phyloP scores from a whole-genome alignment of 2,113 vertebrate species.

The Chloebia gouldiae region DNA sequence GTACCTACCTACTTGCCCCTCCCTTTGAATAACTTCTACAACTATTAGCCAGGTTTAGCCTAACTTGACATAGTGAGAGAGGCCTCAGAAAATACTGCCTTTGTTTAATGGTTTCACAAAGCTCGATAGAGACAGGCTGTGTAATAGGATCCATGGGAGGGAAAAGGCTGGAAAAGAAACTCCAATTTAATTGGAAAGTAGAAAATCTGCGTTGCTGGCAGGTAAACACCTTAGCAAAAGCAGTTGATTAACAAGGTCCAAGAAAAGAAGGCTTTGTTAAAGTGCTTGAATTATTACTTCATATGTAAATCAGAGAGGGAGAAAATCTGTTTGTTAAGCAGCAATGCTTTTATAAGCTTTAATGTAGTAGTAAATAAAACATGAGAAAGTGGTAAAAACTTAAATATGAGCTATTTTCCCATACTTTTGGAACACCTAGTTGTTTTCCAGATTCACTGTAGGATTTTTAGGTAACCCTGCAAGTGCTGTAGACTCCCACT shows the following conservation, averaged over 20 bases:
- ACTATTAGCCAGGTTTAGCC: neutral
- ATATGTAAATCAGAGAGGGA: neutral
- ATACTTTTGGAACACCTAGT: neutral
- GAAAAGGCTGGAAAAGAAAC: neutral
- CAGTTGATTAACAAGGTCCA: neutral
- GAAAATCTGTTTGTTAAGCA: neutral
- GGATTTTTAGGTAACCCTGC: neutral
- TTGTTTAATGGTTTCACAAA: neutral
- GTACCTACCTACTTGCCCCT: neutral
- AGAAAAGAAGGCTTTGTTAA: neutral
- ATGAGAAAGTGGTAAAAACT: neutral
- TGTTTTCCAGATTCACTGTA: neutral
- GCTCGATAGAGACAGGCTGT: neutral
- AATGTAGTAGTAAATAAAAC: neutral
- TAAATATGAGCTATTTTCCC: neutral
- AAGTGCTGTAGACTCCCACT: neutral
- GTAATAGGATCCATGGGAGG: neutral
- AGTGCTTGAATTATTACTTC: neutral
- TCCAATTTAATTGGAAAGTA: neutral
- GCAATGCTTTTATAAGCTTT: neutral
- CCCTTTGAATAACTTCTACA: neutral
- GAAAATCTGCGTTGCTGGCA: neutral
- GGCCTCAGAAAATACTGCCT: neutral
- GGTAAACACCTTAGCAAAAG: neutral
- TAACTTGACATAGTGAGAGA: neutral